Evolutionary conservation across 2,888 invertebrate genomes (phyloP).

Genomic region (Apantesis nais): DNA sequence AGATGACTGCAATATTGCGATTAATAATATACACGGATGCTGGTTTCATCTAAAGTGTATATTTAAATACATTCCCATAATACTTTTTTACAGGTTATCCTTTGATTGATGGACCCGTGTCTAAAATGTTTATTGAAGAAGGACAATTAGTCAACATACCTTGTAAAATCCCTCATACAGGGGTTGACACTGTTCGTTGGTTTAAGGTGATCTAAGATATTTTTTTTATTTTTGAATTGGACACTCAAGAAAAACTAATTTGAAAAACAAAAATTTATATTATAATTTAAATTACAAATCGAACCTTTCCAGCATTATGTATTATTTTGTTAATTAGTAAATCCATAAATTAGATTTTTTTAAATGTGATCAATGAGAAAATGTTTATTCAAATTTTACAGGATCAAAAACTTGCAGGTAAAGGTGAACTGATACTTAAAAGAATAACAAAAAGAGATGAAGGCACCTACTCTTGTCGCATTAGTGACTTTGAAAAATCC

Average conservation of each 20-base stretch:
- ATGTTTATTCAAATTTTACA: conserved; percentile 27
- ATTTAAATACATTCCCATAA: neutral
- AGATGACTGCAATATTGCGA: neutral
- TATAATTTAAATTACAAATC: neutral
- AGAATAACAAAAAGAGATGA: conserved; percentile 47
- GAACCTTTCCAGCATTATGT: too few species aligned
- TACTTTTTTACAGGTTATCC: conserved; percentile 53
- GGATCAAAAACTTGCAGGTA: conserved; percentile 44
- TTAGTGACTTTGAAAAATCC: conserved; percentile 49
- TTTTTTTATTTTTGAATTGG: neutral
- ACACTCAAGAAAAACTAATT: neutral
- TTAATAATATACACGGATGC: neutral
- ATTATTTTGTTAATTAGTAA: too few species aligned
- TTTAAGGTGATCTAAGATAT: conserved; percentile 57
- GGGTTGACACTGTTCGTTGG: conserved; percentile 58
- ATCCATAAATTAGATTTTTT: too few species aligned
- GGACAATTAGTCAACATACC: conserved; percentile 43
- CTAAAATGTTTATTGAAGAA: conserved; percentile 39
- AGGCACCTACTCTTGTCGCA: conserved; percentile 64
- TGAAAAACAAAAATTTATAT: neutral
- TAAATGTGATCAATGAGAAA: neutral
- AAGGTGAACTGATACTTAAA: conserved; percentile 45
- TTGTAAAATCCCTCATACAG: conserved; percentile 52
- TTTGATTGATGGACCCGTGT: conserved; percentile 18
- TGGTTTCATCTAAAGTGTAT: neutral